Evolutionary conservation across 2,113 vertebrate species (phyloP), one percentile per base, ranked within the genome.

Genomic region (Ceyx margarethae): DNA sequence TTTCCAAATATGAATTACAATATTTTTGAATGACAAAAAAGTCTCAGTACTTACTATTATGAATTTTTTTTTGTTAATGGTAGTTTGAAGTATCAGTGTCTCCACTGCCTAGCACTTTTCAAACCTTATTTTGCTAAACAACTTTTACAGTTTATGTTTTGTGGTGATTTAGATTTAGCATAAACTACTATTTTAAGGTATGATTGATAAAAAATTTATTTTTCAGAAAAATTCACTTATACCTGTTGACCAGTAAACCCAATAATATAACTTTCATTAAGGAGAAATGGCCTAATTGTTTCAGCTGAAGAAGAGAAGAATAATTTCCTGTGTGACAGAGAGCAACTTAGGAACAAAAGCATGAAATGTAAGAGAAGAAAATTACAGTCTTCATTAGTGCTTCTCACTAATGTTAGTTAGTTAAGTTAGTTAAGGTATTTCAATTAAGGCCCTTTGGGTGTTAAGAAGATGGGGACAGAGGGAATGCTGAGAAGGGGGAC

Each of bases 21-120:
- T 83, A 75, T 81, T 94, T 95, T 94, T 73, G 89, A 85, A 76
- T 89, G 67, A 93, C 79, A 90, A 90, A 73, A 81, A 86, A 95
- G 94, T 65, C 42, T 80, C 90, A 62, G 85, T 50, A 90, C 15
- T 85, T 92, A 72, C 29, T 57, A 43, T 57, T 76, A 82, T 71
- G 60, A 93, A 60, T 85, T 15, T 73, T 25, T 33, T 25, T 23
- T 37, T 64, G n/a, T 85, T 78, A 54, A 46, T 5, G 6, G 3
- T 58, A 58, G 7, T 91, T 89, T 94, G 91, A 95, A 86, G 33
- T 15, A 93, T 84, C 77, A 66, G 21, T 74, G 54, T 13, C n/a
- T 78, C 15, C 25, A 58, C 37, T 35, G 10, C 33, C 16, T 77
- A 71, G 2, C 11, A 18, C 26, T 68, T 90, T 43, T 8, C 51